A percentile compares a stretch with the other conserved stretches of the same genome.
Evolutionary conservation across 2,113 vertebrate species (phyloP).

Genomic region (Oreochromis spilurus): DNA sequence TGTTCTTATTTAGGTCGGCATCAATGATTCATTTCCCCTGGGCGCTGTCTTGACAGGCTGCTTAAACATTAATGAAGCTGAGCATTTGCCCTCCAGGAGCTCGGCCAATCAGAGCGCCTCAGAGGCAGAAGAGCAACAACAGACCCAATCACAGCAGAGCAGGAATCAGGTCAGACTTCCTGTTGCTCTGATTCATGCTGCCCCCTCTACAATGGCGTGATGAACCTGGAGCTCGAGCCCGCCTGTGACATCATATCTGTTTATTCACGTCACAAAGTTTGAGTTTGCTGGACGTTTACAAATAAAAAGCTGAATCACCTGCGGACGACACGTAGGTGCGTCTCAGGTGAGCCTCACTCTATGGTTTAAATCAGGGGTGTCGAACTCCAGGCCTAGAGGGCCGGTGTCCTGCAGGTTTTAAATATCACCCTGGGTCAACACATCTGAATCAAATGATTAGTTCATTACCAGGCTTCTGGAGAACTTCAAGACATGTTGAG

Average conservation of each 20-base stretch:
- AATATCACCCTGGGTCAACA: too few relatives aligned
- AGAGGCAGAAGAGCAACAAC: neutral
- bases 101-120: neutral
- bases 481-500: too few relatives aligned
- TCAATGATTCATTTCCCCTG: neutral
- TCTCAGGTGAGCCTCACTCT: neutral
- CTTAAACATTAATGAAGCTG: neutral
- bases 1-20: neutral
- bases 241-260: neutral
- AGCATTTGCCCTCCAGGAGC: neutral
- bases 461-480: too few relatives aligned
- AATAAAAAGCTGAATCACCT: neutral
- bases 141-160: neutral
- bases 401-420: too few relatives aligned
- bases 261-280: neutral
- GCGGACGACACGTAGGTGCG: neutral
- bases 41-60: conserved; percentile 1
- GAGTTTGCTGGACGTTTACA: neutral
- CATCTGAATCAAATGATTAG: too few relatives aligned
- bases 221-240: neutral
- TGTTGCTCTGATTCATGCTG: neutral
- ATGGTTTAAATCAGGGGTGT: neutral
- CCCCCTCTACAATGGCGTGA: neutral
- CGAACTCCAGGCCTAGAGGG: too few relatives aligned
- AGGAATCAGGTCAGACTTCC: neutral